A percentile compares a stretch with the other conserved stretches of the same genome.
These are phyloP conservation scores for Drosophila algonquin DNA, from an alignment of 2,888 invertebrate species.

Conservation along the genomic window DNA sequence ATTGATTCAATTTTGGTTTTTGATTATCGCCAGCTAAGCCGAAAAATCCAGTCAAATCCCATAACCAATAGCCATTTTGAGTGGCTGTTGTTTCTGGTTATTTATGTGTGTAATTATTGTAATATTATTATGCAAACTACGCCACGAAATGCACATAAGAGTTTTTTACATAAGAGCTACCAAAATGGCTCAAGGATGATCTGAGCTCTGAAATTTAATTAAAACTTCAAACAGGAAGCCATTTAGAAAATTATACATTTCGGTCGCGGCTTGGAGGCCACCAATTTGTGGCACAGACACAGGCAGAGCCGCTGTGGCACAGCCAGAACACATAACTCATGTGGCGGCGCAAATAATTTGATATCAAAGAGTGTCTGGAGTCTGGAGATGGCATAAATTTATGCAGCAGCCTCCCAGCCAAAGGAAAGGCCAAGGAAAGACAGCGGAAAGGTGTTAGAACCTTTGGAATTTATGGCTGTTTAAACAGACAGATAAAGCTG, in stretches of 20 bases:
- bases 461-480: slow-evolving; percentile 75
- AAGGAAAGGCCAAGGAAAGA: no score
- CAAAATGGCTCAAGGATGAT: slow-evolving; percentile 12
- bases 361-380: slow-evolving; percentile 63
- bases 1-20: slow-evolving; percentile 72
- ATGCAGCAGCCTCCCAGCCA: slow-evolving; percentile 38
- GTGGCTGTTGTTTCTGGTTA: slow-evolving; percentile 54
- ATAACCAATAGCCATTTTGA: slow-evolving; percentile 6
- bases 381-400: slow-evolving; percentile 72
- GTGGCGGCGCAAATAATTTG: slow-evolving; percentile 68
- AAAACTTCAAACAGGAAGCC: slow-evolving; percentile 32
- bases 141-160: neutral
- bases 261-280: slow-evolving; percentile 21
- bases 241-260: slow-evolving; percentile 13
- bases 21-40: slow-evolving; percentile 65
- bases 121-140: slow-evolving; percentile 34
- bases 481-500: slow-evolving; percentile 69
- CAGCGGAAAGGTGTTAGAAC: slow-evolving; percentile 68
- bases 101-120: slow-evolving; percentile 59
- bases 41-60: slow-evolving; percentile 26
- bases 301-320: no score
- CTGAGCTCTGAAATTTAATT: slow-evolving; percentile 31
- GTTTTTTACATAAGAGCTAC: slow-evolving; percentile 28
- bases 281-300: slow-evolving; percentile 28
- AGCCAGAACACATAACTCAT: slow-evolving; percentile 62